Evolutionary conservation across 2,888 invertebrate species (phyloP), one percentile per base, ranked within the genome.

Genomic region (Ochlodes sylvanus): DNA sequence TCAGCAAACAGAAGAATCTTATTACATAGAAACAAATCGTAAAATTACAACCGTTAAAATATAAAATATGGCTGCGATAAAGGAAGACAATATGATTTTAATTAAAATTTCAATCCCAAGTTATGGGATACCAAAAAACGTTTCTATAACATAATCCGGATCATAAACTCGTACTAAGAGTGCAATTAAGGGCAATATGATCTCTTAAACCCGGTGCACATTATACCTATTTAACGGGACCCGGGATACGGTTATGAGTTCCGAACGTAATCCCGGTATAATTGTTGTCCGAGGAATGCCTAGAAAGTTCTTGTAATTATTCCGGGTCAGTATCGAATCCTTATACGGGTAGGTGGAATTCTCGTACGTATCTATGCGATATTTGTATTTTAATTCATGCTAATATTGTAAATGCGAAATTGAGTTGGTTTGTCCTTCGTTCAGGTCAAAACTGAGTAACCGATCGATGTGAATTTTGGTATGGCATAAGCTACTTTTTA

Each of bases 221-320:
- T 90, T 89, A 89, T 87, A 89, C 87, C 88, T 90, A 89, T 89
- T 91, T 91, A 92, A 89, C 88, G 80, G 86, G 85, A 88, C 83
- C 82, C 82, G 81, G 84, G 83, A 84, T 80, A 83, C 84, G 77
- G 86, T 90, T 92, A 92, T 90, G 90, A 91, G 86, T 84, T 80
- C 81, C 81, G 85, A 78, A 79, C 78, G 81, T 89, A 92, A 91
- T 91, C 91, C 90, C 79, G 71, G 81, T 80, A 79, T 90, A 91
- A 91, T 90, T 90, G 89, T 88, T 90, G 90, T 90, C 90, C 90
- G 86, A 89, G 86, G 74, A 85, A 89, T 82, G 84, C 84, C 86
- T 86, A 78, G 80, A 81, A 88, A 89, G 86, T 88, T 86, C 77
- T 77, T 75, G 79, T 83, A 87, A 89, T 87, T 85, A 83, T 76